phyloP scores from a whole-genome alignment of 2,888 invertebrate genomes.

The Alcis repandata region DNA sequence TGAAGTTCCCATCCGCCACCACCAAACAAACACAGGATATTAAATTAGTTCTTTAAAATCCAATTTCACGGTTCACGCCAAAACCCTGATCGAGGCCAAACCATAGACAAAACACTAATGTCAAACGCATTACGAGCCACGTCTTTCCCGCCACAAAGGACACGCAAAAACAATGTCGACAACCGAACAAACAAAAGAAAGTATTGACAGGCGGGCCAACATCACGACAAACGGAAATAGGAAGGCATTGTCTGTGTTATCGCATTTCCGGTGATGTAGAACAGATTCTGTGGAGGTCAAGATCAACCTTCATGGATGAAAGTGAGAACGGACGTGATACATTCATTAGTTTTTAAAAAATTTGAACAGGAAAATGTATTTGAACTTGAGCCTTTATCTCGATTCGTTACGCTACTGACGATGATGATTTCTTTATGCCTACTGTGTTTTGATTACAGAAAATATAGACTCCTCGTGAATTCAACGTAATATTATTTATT shows the following conservation, averaged over 20 bases:
- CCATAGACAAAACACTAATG: no score
- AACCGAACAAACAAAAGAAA: slow-evolving; percentile 65
- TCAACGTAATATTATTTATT: no score
- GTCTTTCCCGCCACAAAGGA: slow-evolving; percentile 54
- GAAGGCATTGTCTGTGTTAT: slow-evolving; percentile 66
- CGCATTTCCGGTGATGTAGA: slow-evolving; percentile 64
- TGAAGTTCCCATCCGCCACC: neutral
- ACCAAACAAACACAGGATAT: slow-evolving; percentile 40
- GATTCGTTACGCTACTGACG: no score
- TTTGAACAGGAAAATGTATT: no score
- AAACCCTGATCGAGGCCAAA: slow-evolving; percentile 45
- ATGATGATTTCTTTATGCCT: no score
- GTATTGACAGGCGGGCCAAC: slow-evolving; percentile 68
- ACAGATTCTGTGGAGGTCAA: slow-evolving; percentile 62
- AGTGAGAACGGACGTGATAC: slow-evolving; percentile 13
- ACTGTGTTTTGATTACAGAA: no score
- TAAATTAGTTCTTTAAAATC: slow-evolving; percentile 42
- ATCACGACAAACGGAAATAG: slow-evolving; percentile 71
- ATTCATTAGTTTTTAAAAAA: slow-evolving; percentile 1
- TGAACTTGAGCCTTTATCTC: no score
- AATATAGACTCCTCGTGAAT: no score
- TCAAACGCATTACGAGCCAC: slow-evolving; percentile 24
- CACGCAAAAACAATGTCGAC: slow-evolving; percentile 44
- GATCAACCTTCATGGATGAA: slow-evolving; percentile 51
- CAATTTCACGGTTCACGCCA: slow-evolving; percentile 40